Evolutionary conservation across 2,888 invertebrate genomes (phyloP).

Genomic region (Apoda limacodes): DNA sequence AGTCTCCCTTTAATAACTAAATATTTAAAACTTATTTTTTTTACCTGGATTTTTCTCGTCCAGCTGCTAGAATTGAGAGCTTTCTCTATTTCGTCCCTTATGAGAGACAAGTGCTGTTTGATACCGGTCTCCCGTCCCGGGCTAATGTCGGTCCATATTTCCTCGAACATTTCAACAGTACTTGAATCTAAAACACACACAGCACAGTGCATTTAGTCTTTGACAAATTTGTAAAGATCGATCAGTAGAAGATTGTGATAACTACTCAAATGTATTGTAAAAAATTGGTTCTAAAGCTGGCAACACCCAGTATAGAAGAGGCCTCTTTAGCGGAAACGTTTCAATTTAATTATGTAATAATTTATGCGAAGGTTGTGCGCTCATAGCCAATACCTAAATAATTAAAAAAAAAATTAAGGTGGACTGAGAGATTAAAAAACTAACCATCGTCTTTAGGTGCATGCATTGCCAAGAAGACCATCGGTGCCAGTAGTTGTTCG

Average conservation of each 20-base stretch:
- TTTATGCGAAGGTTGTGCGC: too few relatives aligned
- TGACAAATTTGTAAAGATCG: too few relatives aligned
- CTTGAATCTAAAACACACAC: too few relatives aligned
- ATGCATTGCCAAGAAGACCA: constrained; percentile 93
- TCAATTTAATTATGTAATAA: too few relatives aligned
- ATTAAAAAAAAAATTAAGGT: too few relatives aligned
- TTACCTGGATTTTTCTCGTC: constrained; percentile 85
- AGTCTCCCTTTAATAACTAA: background rate
- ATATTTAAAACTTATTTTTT: background rate
- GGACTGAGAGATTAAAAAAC: constrained; percentile 5
- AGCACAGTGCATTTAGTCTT: too few relatives aligned
- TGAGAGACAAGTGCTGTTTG: constrained; percentile 78
- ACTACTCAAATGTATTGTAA: too few relatives aligned
- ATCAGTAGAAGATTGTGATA: too few relatives aligned
- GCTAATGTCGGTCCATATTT: constrained; percentile 90
- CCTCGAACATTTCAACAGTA: constrained; percentile 83
- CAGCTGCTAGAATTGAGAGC: constrained; percentile 87
- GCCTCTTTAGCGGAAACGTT: too few relatives aligned
- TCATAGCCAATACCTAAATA: background rate
- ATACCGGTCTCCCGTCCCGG: constrained; percentile 90
- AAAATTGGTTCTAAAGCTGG: too few relatives aligned
- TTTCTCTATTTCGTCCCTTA: constrained; percentile 76
- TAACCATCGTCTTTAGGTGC: constrained; percentile 75
- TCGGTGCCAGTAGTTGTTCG: constrained; percentile 79
- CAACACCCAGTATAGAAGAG: too few relatives aligned